These are phyloP conservation scores for Crambe crambe DNA, from an alignment of 37 sponge, comb jelly and placozoan genomes.

Conservation along the genomic window DNA sequence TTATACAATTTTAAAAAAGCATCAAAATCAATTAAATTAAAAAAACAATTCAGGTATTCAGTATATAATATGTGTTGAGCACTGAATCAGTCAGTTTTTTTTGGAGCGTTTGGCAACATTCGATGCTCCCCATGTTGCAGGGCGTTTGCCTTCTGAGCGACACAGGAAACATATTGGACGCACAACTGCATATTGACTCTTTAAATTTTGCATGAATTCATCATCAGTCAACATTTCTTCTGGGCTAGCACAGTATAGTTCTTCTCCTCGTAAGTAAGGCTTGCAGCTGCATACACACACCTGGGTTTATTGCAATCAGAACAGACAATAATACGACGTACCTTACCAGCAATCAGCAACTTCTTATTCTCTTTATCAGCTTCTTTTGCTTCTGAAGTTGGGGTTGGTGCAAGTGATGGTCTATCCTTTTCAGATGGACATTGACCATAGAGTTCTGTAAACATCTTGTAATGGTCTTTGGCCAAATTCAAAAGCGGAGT, in stretches of 20 bases:
- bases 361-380: neutral
- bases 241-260: slow-evolving; percentile 1
- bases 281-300: neutral
- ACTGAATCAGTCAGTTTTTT: no score
- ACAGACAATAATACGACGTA: neutral
- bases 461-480: neutral
- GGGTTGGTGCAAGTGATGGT: neutral
- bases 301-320: neutral
- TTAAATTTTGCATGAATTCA: neutral
- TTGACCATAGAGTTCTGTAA: neutral
- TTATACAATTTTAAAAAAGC: no score
- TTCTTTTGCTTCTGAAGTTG: neutral
- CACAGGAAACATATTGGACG: slow-evolving; percentile 22
- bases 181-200: neutral
- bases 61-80: no score
- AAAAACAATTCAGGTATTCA: no score
- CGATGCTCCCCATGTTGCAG: no score
- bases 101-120: no score
- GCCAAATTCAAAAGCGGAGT: neutral
- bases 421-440: neutral
- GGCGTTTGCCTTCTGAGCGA: neutral
- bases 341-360: neutral
- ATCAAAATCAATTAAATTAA: no score
- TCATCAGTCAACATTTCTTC: slow-evolving; percentile 13
- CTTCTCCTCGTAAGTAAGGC: neutral